Evolutionary conservation across 2,113 vertebrate species (phyloP).

Genomic region (Xenotilapia leptura): DNA sequence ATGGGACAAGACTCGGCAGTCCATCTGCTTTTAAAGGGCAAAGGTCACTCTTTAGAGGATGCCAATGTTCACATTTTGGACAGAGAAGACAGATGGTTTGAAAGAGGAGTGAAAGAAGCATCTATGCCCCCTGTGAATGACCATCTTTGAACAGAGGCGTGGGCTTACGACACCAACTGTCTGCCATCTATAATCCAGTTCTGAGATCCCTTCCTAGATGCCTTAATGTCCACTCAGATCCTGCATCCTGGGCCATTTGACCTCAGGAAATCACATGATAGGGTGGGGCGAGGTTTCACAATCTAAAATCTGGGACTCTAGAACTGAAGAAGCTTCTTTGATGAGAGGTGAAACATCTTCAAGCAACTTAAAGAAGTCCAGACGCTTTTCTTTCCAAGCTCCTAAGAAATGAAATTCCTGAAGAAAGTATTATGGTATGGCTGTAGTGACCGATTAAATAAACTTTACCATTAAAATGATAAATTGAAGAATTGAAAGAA

Average conservation of each 20-base stretch:
- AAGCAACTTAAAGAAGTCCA: background rate
- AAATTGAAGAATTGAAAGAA: background rate
- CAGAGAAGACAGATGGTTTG: rapidly evolving
- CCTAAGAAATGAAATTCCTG: background rate
- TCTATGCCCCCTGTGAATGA: rapidly evolving
- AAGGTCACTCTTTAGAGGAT: background rate
- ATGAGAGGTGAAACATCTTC: background rate
- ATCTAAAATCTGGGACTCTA: background rate
- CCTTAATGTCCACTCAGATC: background rate
- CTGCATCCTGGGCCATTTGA: background rate
- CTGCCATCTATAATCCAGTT: background rate
- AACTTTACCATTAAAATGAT: background rate
- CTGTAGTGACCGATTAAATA: rapidly evolving
- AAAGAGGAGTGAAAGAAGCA: background rate
- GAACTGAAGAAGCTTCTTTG: background rate
- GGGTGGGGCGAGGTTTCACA: rapidly evolving
- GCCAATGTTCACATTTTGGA: background rate
- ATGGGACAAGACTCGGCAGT: background rate
- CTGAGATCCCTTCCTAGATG: rapidly evolving
- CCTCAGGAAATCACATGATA: background rate
- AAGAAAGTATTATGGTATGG: background rate
- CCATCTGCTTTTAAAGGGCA: background rate
- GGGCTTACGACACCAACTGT: background rate
- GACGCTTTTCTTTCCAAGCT: background rate
- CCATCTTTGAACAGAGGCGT: background rate